Evolutionary conservation across 2,113 vertebrate genomes (phyloP).

Genomic region (Chlorodrepanis virens): DNA sequence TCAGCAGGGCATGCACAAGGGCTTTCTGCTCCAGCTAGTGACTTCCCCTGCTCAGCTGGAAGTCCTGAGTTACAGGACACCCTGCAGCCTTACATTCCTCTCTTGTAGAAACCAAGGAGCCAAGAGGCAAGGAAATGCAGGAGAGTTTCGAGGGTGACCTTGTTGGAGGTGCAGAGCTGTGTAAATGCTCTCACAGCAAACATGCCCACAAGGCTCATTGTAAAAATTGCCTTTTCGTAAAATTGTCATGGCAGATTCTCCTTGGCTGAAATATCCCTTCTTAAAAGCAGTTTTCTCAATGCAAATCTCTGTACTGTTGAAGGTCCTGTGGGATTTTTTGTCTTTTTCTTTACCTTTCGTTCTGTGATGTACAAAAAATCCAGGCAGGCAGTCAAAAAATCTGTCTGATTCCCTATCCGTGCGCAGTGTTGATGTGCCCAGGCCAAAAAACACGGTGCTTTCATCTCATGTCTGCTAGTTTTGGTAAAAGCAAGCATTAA

Average conservation of each 20-base stretch:
- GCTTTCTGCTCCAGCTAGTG: neutral
- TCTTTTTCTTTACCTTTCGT: neutral
- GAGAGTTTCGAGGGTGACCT: neutral
- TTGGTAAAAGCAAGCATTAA: neutral
- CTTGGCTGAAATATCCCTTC: neutral
- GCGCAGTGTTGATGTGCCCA: rapidly evolving
- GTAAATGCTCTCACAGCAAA: neutral
- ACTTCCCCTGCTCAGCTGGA: neutral
- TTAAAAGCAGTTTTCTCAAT: neutral
- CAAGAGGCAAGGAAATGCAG: neutral
- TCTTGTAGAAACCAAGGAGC: neutral
- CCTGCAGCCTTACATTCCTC: neutral
- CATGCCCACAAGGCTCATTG: rapidly evolving
- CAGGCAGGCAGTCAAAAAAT: neutral
- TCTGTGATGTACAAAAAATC: neutral
- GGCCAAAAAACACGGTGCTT: neutral
- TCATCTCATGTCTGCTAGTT: neutral
- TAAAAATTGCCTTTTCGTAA: neutral
- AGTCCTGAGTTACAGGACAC: neutral
- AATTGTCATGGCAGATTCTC: neutral
- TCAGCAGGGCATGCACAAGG: neutral
- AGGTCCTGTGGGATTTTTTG: neutral
- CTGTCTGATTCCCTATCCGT: neutral
- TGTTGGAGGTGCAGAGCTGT: neutral
- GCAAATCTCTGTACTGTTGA: neutral